These are phyloP conservation scores for Zaprionus vittiger DNA, from an alignment of 1,140 invertebrate genomes.

Conservation along the genomic window DNA sequence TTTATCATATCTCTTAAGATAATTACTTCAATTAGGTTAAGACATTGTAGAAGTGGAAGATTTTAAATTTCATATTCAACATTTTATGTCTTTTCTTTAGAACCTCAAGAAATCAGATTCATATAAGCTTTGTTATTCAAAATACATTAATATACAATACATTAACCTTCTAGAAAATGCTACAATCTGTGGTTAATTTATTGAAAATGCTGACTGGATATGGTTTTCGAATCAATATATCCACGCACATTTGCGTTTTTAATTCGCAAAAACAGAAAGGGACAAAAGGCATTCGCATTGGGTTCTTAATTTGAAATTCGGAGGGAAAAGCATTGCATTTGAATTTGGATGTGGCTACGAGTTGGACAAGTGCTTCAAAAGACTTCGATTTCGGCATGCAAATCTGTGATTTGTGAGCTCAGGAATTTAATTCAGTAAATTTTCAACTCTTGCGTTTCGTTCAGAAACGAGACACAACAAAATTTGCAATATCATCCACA, in stretches of 20 bases:
- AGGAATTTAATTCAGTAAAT: slow-evolving; percentile 56
- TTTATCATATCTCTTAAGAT: no score
- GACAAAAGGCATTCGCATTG: slow-evolving; percentile 1
- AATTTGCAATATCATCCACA: slow-evolving; percentile 49
- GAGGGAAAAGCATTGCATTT: slow-evolving; percentile 30
- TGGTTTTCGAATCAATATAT: not conserved
- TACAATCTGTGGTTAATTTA: not conserved
- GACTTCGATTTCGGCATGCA: slow-evolving; percentile 37
- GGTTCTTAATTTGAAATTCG: slow-evolving; percentile 50
- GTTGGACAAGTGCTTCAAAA: slow-evolving; percentile 44
- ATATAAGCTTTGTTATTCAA: no score
- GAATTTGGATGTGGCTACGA: slow-evolving; percentile 40
- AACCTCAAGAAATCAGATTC: no score
- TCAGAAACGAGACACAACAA: slow-evolving; percentile 43
- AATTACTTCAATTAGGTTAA: no score
- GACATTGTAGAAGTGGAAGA: no score
- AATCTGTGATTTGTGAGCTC: slow-evolving; percentile 32
- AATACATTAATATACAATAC: no score
- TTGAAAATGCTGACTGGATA: not conserved
- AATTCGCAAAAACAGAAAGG: slow-evolving; percentile 2
- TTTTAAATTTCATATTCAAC: no score
- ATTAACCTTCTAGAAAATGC: not conserved
- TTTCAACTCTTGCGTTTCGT: slow-evolving; percentile 51
- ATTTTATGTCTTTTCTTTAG: no score
- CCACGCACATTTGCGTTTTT: slow-evolving; percentile 9